These are phyloP conservation scores for Caenorhabditis latens DNA, from an alignment of 1,140 invertebrate species.

Conservation along the genomic window DNA sequence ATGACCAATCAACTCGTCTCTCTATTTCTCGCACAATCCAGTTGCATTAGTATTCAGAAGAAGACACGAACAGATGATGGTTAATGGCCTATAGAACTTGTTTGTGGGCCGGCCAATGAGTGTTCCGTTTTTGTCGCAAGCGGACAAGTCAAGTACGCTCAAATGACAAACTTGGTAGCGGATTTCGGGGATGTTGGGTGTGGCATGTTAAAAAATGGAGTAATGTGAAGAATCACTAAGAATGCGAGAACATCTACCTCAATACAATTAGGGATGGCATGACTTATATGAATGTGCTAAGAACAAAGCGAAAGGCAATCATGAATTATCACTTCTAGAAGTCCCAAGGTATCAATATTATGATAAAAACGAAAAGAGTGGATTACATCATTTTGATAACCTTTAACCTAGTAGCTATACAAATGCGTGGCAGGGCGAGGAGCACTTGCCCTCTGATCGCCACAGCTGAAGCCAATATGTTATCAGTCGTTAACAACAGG, in stretches of 20 bases:
- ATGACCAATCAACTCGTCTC: slow-evolving; percentile 41
- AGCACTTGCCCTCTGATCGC: slow-evolving; percentile 8
- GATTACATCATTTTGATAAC: not conserved
- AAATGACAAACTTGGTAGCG: slow-evolving; percentile 2
- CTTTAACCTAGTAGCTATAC: not conserved
- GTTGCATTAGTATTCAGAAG: slow-evolving; percentile 54
- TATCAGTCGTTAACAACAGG: slow-evolving; percentile 19
- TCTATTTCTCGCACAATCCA: slow-evolving; percentile 24
- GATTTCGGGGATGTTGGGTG: not conserved
- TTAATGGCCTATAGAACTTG: slow-evolving; percentile 33
- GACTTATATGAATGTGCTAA: too few relatives aligned
- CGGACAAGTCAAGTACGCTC: slow-evolving; percentile 7
- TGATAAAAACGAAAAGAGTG: too few relatives aligned
- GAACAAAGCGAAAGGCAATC: too few relatives aligned
- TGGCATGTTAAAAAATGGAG: too few relatives aligned
- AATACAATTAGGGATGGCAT: too few relatives aligned
- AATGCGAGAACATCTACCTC: too few relatives aligned
- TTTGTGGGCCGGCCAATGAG: not conserved
- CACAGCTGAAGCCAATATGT: slow-evolving; percentile 1
- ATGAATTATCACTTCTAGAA: too few relatives aligned
- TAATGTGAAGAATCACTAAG: too few relatives aligned
- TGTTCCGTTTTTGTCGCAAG: not conserved
- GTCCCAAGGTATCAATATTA: too few relatives aligned
- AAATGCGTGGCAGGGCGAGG: not conserved
- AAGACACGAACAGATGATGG: slow-evolving; percentile 22